These are phyloP conservation scores for Thalpophila matura DNA, from an alignment of 2,888 invertebrate genomes.

Conservation along the genomic window DNA sequence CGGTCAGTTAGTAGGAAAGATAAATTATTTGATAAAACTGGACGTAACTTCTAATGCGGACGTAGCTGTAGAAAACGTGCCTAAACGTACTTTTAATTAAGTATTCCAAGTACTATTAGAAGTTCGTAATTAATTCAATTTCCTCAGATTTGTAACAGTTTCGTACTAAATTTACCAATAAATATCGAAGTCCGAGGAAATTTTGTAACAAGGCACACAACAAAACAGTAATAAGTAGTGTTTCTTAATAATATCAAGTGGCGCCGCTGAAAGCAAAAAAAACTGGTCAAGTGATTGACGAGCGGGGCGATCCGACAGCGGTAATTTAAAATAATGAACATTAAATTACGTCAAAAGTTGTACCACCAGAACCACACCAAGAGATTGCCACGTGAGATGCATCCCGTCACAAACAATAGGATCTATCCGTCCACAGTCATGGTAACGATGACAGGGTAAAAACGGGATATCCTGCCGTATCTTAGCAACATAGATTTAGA, in stretches of 20 bases:
- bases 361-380: constrained; percentile 50
- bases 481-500: constrained; percentile 53
- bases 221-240: constrained; percentile 55
- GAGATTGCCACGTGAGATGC: constrained; percentile 67
- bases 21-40: constrained; percentile 17
- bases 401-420: constrained; percentile 60
- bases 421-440: constrained; percentile 46
- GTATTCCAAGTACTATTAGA: constrained; percentile 14
- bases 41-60: constrained; percentile 1
- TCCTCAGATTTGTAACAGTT: constrained; percentile 24
- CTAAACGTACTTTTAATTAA: constrained; percentile 5
- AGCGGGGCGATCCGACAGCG: constrained; percentile 63
- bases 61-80: constrained; percentile 18
- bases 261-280: constrained; percentile 75
- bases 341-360: constrained; percentile 68
- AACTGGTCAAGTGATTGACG: constrained; percentile 72
- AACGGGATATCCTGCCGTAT: constrained; percentile 64
- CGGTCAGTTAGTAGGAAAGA: constrained; percentile 2
- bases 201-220: constrained; percentile 39
- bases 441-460: constrained; percentile 57
- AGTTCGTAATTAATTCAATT: constrained; percentile 24
- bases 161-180: constrained; percentile 36
- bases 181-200: constrained; percentile 33
- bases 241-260: constrained; percentile 71
- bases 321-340: constrained; percentile 75